phyloP scores from a whole-genome alignment of 2,888 invertebrate species.

The Laothoe populi region DNA sequence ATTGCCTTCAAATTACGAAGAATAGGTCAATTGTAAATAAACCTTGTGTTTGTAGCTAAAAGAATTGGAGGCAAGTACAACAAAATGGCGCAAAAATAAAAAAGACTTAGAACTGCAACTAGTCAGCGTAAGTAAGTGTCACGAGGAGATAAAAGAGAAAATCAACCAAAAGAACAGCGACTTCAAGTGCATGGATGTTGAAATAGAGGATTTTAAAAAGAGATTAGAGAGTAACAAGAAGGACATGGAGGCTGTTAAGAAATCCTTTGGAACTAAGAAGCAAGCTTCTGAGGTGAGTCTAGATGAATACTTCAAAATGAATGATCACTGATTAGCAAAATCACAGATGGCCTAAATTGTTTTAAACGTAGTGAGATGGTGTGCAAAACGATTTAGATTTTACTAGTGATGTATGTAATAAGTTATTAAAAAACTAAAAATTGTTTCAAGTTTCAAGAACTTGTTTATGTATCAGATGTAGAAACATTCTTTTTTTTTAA shows the following conservation, averaged over 20 bases:
- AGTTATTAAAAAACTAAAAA: too few species aligned
- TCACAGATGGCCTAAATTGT: too few species aligned
- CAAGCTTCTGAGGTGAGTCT: conserved; percentile 60
- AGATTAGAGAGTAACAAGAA: conserved; percentile 56
- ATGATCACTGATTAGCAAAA: too few species aligned
- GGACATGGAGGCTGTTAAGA: conserved; percentile 49
- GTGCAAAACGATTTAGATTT: too few species aligned
- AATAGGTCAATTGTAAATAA: not conserved
- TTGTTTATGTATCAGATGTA: too few species aligned
- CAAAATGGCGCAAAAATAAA: conserved; percentile 69
- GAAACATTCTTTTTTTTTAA: conserved; percentile 28
- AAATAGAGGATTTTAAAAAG: conserved; percentile 57
- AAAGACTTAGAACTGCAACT: conserved; percentile 67
- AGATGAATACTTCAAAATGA: not conserved
- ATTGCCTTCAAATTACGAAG: not conserved
- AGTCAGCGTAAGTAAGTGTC: conserved; percentile 52
- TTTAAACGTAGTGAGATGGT: too few species aligned
- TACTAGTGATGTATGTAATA: too few species aligned
- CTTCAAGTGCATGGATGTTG: conserved; percentile 56
- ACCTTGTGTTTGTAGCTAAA: conserved; percentile 50
- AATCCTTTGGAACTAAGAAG: conserved; percentile 51
- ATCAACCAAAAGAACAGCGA: conserved; percentile 63
- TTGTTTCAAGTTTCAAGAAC: too few species aligned
- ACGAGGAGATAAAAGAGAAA: conserved; percentile 59
- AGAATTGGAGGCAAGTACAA: conserved; percentile 57